A percentile compares a stretch with the other conserved stretches of the same genome.
Conservation (phyloP, 2,888 invertebrate species). For the Siphonodentalium dalli region DNA sequence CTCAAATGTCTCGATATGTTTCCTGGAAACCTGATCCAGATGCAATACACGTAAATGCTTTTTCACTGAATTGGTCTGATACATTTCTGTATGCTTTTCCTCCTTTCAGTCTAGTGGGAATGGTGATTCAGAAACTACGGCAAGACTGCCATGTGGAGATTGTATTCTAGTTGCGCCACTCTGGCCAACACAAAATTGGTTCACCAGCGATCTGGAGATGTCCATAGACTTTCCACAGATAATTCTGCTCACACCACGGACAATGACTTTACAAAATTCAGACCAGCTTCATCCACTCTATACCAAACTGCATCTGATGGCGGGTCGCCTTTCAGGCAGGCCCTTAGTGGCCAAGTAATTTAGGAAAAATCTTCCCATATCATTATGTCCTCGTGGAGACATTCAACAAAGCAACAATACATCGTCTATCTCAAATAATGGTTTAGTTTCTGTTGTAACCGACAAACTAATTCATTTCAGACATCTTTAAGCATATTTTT, state of each 20-base stretch:
- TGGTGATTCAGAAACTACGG: conserved; percentile 1
- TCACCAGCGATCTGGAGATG: not conserved
- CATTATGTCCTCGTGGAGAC: conserved; percentile 9
- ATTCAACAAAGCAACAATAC: conserved; percentile 5
- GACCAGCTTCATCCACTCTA: not conserved
- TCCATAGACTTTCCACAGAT: no score
- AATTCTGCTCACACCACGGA: not conserved
- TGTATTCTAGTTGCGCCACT: conserved; percentile 9
- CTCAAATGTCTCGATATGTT: conserved; percentile 5
- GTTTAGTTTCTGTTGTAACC: conserved; percentile 4
- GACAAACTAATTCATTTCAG: conserved; percentile 1
- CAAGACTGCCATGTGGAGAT: not conserved
- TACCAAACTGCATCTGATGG: conserved; percentile 2
- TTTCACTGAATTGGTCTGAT: conserved; percentile 3
- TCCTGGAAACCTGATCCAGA: conserved; percentile 13
- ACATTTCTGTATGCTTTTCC: conserved; percentile 2
- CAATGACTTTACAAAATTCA: not conserved
- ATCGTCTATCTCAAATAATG: conserved; percentile 6
- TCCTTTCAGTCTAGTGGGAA: conserved; percentile 14
- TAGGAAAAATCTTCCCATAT: not conserved
- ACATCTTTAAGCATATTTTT: not conserved
- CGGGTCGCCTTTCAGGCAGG: not conserved
- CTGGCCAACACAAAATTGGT: conserved; percentile 18
- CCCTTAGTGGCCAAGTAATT: not conserved
- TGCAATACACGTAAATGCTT: conserved; percentile 8